Conservation (phyloP, 2,797 vertebrate species). For the Micromesistius poutassou region DNA sequence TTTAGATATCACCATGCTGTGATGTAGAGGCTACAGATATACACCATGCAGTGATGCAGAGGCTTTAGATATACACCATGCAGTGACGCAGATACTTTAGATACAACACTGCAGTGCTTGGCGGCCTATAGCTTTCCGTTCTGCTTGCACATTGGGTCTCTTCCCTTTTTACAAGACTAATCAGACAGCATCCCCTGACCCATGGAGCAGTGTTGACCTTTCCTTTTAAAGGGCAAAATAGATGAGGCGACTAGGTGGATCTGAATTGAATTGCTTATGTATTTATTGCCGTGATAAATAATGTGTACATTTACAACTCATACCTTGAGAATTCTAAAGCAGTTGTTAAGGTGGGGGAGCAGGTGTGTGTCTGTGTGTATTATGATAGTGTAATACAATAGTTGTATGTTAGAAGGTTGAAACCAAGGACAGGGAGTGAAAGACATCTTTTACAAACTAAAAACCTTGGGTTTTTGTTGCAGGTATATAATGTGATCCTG, state of each 20-base stretch:
- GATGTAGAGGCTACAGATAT: too few relatives aligned
- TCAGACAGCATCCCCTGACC: neutral
- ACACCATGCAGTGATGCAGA: too few relatives aligned
- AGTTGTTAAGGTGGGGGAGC: conserved; percentile 1
- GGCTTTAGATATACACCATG: too few relatives aligned
- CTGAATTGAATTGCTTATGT: conserved; percentile 11
- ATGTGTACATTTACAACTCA: conserved; percentile 40
- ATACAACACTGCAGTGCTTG: neutral
- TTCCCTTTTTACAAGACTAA: neutral
- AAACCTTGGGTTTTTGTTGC: neutral
- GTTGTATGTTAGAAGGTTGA: neutral
- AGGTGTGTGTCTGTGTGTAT: neutral
- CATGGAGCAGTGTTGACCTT: neutral
- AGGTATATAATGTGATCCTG: neutral
- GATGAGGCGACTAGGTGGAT: conserved; percentile 18
- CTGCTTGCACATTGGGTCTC: neutral
- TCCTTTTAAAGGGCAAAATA: neutral
- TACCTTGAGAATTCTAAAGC: conserved; percentile 16
- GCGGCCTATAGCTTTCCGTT: neutral
- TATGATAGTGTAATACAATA: neutral
- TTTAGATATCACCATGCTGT: too few relatives aligned
- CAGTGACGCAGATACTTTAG: too few relatives aligned
- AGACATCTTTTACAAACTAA: neutral
- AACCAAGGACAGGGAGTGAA: neutral
- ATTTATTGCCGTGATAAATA: conserved; percentile 50